Percentiles rank a stretch among this genome's conserved stretches.
phyloP scores from a whole-genome alignment of 2,113 vertebrate genomes.

The Apodemus sylvaticus region DNA sequence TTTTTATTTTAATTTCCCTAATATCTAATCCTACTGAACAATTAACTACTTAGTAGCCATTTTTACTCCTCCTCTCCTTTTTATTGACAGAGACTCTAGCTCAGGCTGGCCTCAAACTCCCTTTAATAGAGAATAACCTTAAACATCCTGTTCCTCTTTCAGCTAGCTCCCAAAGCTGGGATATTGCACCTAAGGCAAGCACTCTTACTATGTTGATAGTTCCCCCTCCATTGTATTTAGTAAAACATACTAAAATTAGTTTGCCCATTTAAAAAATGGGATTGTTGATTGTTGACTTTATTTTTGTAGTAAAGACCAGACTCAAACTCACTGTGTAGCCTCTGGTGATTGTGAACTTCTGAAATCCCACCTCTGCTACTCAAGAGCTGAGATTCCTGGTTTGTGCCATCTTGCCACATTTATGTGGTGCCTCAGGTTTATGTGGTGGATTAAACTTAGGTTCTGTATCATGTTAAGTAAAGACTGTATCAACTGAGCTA shows the following conservation, averaged over 20 bases:
- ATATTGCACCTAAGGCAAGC: background rate
- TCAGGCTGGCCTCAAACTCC: background rate
- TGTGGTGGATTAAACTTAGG: background rate
- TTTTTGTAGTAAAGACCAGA: background rate
- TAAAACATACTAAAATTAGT: slow-evolving; percentile 27
- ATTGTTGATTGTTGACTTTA: slow-evolving; percentile 29
- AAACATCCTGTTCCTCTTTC: background rate
- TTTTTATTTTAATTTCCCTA: background rate
- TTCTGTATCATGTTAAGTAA: background rate
- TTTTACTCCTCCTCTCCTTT: background rate
- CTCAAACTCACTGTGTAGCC: background rate
- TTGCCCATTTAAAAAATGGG: background rate
- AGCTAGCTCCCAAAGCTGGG: background rate
- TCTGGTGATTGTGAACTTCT: background rate
- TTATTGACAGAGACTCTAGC: background rate
- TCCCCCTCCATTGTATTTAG: background rate
- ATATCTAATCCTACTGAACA: slow-evolving; percentile 12
- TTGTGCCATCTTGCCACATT: background rate
- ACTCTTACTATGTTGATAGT: background rate
- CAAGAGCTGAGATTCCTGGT: background rate
- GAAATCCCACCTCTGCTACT: background rate
- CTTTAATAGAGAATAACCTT: background rate
- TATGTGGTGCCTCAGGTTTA: too few relatives aligned
- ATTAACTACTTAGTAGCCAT: background rate
- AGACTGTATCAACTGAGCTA: background rate